Evolutionary conservation across 1,140 invertebrate genomes (phyloP), one percentile per base, ranked within the genome.

Genomic region (Hydropsyche tenuis): DNA sequence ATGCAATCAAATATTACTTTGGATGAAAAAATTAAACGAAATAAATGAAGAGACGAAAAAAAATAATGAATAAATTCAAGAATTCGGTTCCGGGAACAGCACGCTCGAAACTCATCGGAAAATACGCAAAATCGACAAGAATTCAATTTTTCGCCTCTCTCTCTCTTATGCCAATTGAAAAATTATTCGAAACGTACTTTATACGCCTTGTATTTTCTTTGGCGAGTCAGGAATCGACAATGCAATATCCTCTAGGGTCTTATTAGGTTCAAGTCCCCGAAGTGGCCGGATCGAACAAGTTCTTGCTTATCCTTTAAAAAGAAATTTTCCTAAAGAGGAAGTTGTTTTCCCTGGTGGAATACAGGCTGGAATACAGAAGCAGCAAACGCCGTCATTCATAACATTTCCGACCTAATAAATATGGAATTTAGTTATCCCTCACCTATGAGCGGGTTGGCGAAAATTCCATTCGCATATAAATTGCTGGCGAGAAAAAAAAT

Each of bases 391-490:
- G 22, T 60, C 56, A 60, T 60, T 60, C 56, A 60, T 25, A 60
- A 60, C 56, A 27, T 60, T 60, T 60, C 56, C 56, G 23, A 23
- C n/a, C 23, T 60, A 60, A 60, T 60, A 60, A 60, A 60, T 60
- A 60, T 60, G 56, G 56, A 60, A 60, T 60, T n/a, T 7, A 23
- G 56, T 60, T 60, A 60, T 22, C 56, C 22, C 23, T 60, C 56
- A 60, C 56, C 56, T 60, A 25, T 60, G 22, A 12, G 56, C 6
- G 56, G 56, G n/a, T 5, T 5, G 22, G 2, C 2, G 23, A 25
- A 12, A 60, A 60, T 60, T 60, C n/a, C 22, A 60, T 60, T 20
- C 23, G 20, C 20, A 60, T 25, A 60, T 60, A 60, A 60, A 60
- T 53, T 20, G 48, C 7, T 4, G 30, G 18, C 16, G 9, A 18